phyloP scores from a whole-genome alignment of 2,888 invertebrate genomes.

The Harpalus rubripes region DNA sequence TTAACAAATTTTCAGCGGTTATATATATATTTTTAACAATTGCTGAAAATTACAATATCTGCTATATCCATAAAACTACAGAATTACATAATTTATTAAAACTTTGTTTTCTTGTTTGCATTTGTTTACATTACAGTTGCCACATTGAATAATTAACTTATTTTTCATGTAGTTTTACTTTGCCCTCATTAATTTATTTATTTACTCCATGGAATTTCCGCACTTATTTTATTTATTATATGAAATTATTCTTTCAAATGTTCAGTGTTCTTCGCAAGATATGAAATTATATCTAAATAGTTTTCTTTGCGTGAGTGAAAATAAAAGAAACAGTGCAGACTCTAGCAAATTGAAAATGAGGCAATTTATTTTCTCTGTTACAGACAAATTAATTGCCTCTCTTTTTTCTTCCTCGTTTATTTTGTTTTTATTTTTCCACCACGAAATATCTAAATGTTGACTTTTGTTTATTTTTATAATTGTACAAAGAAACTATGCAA shows the following conservation, averaged over 20 bases:
- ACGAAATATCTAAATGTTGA: background rate
- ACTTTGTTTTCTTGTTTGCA: too few relatives aligned
- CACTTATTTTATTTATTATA: background rate
- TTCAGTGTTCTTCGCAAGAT: background rate
- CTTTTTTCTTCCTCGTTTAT: background rate
- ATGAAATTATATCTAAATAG: background rate
- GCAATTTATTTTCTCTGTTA: background rate
- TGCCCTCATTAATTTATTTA: background rate
- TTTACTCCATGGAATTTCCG: background rate
- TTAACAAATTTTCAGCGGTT: too few relatives aligned
- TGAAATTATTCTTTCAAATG: background rate
- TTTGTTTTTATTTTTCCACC: too few relatives aligned
- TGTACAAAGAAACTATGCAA: background rate
- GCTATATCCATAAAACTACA: too few relatives aligned
- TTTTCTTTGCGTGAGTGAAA: background rate
- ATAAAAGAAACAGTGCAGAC: background rate
- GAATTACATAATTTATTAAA: too few relatives aligned
- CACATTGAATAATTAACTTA: background rate
- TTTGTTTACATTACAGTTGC: background rate
- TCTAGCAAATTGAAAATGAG: background rate
- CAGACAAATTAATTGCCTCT: background rate
- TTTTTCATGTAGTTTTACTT: background rate
- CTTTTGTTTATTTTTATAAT: background rate
- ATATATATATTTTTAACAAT: too few relatives aligned
- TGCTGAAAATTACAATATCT: too few relatives aligned